These are phyloP conservation scores for Trachelus tabidus DNA, from an alignment of 2,888 invertebrate species.

Conservation along the genomic window DNA sequence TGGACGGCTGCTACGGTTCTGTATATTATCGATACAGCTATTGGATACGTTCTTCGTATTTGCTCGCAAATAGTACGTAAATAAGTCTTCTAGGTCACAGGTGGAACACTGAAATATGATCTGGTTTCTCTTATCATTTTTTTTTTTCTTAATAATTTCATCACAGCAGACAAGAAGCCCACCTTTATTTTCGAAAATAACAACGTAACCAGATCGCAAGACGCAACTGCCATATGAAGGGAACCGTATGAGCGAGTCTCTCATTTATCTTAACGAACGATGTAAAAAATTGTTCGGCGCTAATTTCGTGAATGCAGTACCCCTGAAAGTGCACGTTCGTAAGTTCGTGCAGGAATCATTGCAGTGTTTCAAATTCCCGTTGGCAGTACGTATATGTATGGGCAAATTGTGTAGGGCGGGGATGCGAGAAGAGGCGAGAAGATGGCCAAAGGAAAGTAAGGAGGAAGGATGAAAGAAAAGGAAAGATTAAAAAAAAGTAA, in stretches of 20 bases:
- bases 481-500: constrained; percentile 5
- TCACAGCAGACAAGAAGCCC: background rate
- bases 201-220: background rate
- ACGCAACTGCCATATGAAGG: background rate
- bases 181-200: background rate
- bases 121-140: background rate
- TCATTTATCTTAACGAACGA: background rate
- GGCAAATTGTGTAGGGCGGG: constrained; percentile 11
- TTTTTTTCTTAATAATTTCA: background rate
- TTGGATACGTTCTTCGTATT: background rate
- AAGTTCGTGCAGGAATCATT: background rate
- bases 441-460: constrained; percentile 22
- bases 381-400: background rate
- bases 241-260: background rate
- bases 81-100: background rate
- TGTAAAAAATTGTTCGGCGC: background rate
- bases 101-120: background rate
- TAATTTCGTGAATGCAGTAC: background rate
- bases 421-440: constrained; percentile 15
- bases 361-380: background rate
- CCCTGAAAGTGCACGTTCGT: background rate
- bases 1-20: background rate
- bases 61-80: background rate
- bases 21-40: background rate
- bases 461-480: constrained; percentile 9